Evolutionary conservation across 1,140 invertebrate genomes (phyloP), one percentile per base, ranked within the genome.

Genomic region (Dreissena polymorpha): DNA sequence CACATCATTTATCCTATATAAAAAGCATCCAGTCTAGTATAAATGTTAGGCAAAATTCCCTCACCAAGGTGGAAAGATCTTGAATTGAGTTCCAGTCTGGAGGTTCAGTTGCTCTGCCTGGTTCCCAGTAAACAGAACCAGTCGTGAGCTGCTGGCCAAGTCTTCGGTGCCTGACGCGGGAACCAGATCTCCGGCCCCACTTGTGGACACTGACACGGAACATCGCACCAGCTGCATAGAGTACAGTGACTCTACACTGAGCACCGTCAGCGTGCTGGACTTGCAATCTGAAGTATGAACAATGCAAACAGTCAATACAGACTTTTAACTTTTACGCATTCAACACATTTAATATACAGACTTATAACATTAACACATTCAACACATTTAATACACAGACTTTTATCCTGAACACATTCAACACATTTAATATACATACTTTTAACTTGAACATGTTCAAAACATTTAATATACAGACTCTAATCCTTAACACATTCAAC

Each of bases 1-100:
- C n/a, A n/a, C 18, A n/a, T 5, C 23, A 63, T 63, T 18, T 2
- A 2, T 5, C 60, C 60, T n/a, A n/a, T 18, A 63, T 6, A 23
- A 5, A 63, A 23, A n/a, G 18, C 18, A 39, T 39, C 39, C 39
- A 39, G 39, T 39, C 60, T 63, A n/a, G 18, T 63, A 63, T 63
- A 2, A n/a, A 18, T 7, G 2, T 10, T n/a, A 63, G 18, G 18
- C 1, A 68, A 25, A 6, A 29, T 16, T 6, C 53, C 60, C 49
- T 53, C 53, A 82, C 79, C 79, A 82, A 73, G 79, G 79, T 25
- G 79, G 79, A 49, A 73, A 82, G 51, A 82, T 82, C 23, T 74
- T 82, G 49, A 82, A 73, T 57, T 51, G 39, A 27, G 68, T 74
- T 6, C 79, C 79, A 29, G 67, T 68, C 10, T 57, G 49, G 16